Evolutionary conservation across 2,797 vertebrate species (phyloP), one percentile per base, ranked within the genome.

Genomic region (Phalanger gymnotis): DNA sequence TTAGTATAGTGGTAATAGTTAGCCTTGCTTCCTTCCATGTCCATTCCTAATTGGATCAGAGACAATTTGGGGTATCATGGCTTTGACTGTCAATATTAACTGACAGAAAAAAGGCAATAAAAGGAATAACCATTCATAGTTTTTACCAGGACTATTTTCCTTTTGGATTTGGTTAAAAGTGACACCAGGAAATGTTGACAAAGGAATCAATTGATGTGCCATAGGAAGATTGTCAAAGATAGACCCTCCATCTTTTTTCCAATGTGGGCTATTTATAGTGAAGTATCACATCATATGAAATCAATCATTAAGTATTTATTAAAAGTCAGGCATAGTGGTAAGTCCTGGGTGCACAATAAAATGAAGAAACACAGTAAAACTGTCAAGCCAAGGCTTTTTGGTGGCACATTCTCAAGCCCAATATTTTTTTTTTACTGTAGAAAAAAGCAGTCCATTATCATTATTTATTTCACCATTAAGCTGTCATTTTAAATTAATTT

Each of bases 141-240:
- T 93, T 93, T 53, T 52, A 93, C 91, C 58, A 95, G 53, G 13
- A 14, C 1, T 95, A 93, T 66, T 95, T 28, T 94, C 40, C 54
- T 34, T 54, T 96, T 93, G 19, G 4, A 31, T 95, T 95, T 95
- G 5, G 31, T 30, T 95, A 57, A 96, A 92, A 92, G 27, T 19
- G 81, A 5, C 30, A 51, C 90, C 27, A 90, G 6, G 1, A 92
- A 91, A 4, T 3, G 1, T 25, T 93, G 52, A 91, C 54, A 47
- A n/a, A 92, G 47, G 57, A 22, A 0, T 31, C 9, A 34, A 90
- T 93, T 56, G 40, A n/a, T 93, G 95, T 87, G 92, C 56, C 31
- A 93, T 22, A 53, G 3, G 0, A 53, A 89, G 30, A 54, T 90
- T 66, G 19, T 4, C 34, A 61, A 92, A 94, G 55, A 40, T 47